Base-by-base conservation (phyloP, 2,113 vertebrate species). In the Atractosteus spatula region DNA sequence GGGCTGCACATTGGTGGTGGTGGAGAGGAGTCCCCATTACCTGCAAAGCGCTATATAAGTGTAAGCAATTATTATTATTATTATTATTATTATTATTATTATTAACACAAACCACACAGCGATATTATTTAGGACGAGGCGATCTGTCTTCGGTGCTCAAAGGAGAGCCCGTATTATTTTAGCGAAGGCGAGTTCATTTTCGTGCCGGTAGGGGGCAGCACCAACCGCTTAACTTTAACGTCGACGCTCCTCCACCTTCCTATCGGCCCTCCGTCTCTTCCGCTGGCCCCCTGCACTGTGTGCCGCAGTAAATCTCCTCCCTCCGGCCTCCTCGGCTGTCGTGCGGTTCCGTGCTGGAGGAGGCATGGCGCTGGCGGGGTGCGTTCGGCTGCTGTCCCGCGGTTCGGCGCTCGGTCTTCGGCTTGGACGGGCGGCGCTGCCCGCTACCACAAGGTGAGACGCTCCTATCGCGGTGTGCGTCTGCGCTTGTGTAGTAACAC, bases 361-460 rank as follows among this genome's bases (percentile, higher is more conserved):
- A 12, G 80, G 74, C 75, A 92, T 91, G 89, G 83, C 84, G 1
- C 16, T 6, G 0, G 11, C 47, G 3, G 14, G 71, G 3, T 84
- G 82, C 17, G 14, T 56, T 3, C 79, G 81, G 69, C n/a, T 71
- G 41, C 17, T 88, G 1, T 78, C 84, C 3, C 82, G 81, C 43
- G 86, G 77, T 69, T 66, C 83, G 29, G 62, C 63, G 1, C 81
- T 55, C 0, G 68, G 82, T 0, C 62, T 84, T 43, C 69, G 78
- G 55, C 61, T 85, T 4, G 74, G 67, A 6, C 64, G 78, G 17
- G 78, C 72, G 42, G 12, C 70, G 3, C 62, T 3, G 0, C 79
- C 82, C 0, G 57, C 51, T 41, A 59, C 84, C 43, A 71, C 71
- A 1, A 87, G 89, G 90, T 92, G 71, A 67, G 14, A 29, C 29